Percentiles rank a stretch among this genome's conserved stretches.
Evolutionary conservation across 2,888 invertebrate species (phyloP).

Genomic region (Patella caerulea): DNA sequence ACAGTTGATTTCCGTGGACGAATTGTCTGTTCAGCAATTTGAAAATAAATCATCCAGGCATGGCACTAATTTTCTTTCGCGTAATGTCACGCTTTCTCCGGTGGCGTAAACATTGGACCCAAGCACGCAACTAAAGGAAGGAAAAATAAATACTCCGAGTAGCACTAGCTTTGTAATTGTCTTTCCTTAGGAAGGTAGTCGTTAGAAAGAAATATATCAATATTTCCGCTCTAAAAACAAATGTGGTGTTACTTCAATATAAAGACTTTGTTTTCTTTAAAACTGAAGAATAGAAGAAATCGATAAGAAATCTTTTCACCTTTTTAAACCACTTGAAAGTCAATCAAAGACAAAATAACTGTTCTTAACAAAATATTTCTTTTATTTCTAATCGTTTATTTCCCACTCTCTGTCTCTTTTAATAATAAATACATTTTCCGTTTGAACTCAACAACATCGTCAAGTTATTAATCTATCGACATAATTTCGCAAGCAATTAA

Average conservation of each 20-base stretch:
- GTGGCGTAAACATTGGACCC: not conserved
- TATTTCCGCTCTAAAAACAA: not conserved
- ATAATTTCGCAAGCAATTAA: too few relatives aligned
- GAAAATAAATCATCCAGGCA: slow-evolving; percentile 25
- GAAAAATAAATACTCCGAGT: not conserved
- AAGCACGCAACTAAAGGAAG: slow-evolving; percentile 7
- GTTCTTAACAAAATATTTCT: too few relatives aligned
- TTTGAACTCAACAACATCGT: too few relatives aligned
- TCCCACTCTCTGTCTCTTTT: too few relatives aligned
- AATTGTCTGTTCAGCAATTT: slow-evolving; percentile 19
- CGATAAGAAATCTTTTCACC: too few relatives aligned
- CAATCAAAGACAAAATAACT: too few relatives aligned
- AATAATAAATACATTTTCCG: too few relatives aligned
- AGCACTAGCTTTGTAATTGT: not conserved
- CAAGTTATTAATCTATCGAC: too few relatives aligned
- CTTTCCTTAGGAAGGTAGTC: slow-evolving; percentile 5
- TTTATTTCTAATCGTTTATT: too few relatives aligned
- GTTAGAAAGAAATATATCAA: slow-evolving; percentile 3
- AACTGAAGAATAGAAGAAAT: too few relatives aligned
- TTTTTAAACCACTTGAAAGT: too few relatives aligned
- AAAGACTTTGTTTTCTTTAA: too few relatives aligned
- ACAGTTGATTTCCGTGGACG: slow-evolving; percentile 36
- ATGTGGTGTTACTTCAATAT: not conserved
- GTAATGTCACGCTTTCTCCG: slow-evolving; percentile 4
- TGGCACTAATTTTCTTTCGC: slow-evolving; percentile 21